phyloP scores from a whole-genome alignment of 2,797 vertebrate species.

The Xiphorhynchus erythropygius region DNA sequence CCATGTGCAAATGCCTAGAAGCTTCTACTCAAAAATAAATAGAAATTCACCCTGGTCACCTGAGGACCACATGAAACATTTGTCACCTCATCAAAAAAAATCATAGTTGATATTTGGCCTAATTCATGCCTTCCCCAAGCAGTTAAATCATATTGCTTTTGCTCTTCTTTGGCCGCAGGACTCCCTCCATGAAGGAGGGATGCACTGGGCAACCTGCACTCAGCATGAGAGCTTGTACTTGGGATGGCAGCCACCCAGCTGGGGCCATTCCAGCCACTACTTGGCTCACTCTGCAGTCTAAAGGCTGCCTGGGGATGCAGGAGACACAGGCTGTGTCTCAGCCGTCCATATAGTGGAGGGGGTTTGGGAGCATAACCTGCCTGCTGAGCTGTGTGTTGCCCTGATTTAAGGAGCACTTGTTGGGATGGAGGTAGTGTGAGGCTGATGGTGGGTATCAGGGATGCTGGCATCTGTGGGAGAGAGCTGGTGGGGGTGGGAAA shows the following conservation, averaged over 20 bases:
- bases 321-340: rapidly evolving
- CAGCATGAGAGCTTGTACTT: rapidly evolving
- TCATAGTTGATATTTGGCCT: neutral
- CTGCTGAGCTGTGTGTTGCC: neutral
- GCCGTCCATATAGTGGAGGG: neutral
- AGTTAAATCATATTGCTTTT: neutral
- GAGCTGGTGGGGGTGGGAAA: neutral
- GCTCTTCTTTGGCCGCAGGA: neutral
- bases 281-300: rapidly evolving
- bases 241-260: neutral
- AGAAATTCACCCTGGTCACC: neutral
- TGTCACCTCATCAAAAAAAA: neutral
- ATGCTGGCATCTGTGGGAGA: neutral
- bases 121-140: neutral
- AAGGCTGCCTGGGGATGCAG: neutral
- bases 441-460: rapidly evolving
- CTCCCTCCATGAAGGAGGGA: neutral
- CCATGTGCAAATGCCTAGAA: neutral
- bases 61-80: neutral
- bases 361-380: neutral
- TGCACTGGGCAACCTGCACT: rapidly evolving
- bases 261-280: neutral
- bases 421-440: rapidly evolving
- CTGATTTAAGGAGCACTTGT: neutral
- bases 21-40: neutral